Base-by-base conservation (phyloP, 2,113 vertebrate genomes). In the Silurus glanis region DNA sequence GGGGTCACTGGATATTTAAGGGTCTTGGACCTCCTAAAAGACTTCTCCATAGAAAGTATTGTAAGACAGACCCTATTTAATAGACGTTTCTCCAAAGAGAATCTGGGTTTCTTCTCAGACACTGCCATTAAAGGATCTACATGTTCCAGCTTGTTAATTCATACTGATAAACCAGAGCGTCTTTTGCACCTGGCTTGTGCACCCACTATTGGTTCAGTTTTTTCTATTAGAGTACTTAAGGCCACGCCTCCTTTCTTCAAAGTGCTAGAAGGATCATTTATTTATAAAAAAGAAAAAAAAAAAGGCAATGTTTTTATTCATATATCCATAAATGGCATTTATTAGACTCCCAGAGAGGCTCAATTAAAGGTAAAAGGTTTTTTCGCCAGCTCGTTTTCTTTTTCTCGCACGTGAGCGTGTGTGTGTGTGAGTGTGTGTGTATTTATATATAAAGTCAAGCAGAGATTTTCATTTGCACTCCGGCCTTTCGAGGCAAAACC, bases 401-500 rank as follows among this genome's bases (percentile, higher is more conserved):
- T 10, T 5, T 75, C 72, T 75, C 47, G 21, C 71, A 69, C 67
- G 16, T 2, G 6, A 0, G 2, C 14, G 62, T 66, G 62, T 13
- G 4, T 66, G 64, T 66, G 10, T 25, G n/a, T 66, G n/a, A 13
- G n/a, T n/a, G 10, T 66, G 4, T 62, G 10, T 23, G 10, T 66
- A 21, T 55, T 9, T 55, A 3, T 88, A 19, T 71, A 89, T 88
- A 86, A 91, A 86, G 71, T 79, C 66, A 74, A 47, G 28, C 28
- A 84, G 66, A 66, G 83, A 81, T 79, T 80, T 83, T 84, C 45
- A 62, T 84, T 84, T 58, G n/a, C 21, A 53, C 58, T 59, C 21
- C 14, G 21, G 37, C 47, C n/a, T 69, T 69, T 71, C 67, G 83
- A 23, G 83, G 91, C 91, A 93, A 93, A 94, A 91, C 91, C 90